Conservation (phyloP, 1,140 invertebrate species). For the Pararge aegeria region DNA sequence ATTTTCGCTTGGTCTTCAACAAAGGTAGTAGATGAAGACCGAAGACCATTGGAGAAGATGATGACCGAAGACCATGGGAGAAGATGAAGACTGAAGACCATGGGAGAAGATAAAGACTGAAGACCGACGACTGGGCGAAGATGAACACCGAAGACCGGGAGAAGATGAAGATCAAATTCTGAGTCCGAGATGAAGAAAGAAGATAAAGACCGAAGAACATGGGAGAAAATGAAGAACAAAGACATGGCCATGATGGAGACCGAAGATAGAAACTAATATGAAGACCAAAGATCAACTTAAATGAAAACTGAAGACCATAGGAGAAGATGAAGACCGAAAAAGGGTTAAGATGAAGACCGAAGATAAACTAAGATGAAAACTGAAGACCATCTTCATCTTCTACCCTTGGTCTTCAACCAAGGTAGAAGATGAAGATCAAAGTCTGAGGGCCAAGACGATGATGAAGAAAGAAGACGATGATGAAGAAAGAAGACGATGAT, state of each 20-base stretch:
- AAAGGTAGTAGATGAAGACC: not conserved
- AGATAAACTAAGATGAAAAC: not conserved
- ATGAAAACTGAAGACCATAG: not conserved
- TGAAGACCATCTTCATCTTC: no score
- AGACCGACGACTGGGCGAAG: constrained; percentile 12
- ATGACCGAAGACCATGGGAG: not conserved
- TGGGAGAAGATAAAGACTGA: not conserved
- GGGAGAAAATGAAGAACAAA: not conserved
- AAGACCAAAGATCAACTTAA: not conserved
- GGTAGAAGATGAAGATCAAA: not conserved
- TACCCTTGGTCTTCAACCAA: no score
- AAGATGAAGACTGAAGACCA: constrained; percentile 1
- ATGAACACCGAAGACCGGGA: constrained; percentile 10
- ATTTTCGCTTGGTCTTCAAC: no score
- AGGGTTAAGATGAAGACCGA: not conserved
- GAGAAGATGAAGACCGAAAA: not conserved
- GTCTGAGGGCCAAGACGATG: not conserved
- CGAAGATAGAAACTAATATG: not conserved
- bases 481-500: not conserved
- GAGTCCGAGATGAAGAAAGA: constrained; percentile 14
- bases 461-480: no score
- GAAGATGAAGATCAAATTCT: constrained; percentile 11
- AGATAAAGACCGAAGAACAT: not conserved
- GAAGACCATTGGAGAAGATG: not conserved
- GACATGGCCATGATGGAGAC: not conserved